Evolutionary conservation across 2,113 vertebrate genomes (phyloP).

Genomic region (Odocoileus hemionus): DNA sequence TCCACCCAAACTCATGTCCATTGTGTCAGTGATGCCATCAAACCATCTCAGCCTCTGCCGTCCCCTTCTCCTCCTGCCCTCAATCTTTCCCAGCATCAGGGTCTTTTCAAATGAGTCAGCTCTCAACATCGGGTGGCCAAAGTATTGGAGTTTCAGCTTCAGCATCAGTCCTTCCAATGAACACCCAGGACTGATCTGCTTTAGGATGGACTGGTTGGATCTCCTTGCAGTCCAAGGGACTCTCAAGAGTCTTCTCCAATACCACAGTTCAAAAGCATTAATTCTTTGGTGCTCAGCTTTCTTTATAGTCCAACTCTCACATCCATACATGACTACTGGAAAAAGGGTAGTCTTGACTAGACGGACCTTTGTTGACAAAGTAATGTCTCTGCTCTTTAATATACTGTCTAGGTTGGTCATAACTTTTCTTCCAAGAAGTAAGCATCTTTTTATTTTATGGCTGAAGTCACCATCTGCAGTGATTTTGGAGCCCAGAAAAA

Average conservation of each 20-base stretch:
- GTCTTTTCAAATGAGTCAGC: neutral
- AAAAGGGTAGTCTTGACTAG: neutral
- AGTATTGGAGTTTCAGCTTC: neutral
- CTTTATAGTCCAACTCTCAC: neutral
- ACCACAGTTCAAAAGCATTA: neutral
- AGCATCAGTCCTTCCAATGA: neutral
- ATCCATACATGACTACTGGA: neutral
- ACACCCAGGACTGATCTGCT: neutral
- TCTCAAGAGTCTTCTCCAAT: neutral
- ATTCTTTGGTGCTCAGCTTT: accelerated
- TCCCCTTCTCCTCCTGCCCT: neutral
- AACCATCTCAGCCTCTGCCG: neutral
- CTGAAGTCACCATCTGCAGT: neutral
- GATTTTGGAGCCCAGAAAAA: neutral
- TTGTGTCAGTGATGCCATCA: neutral
- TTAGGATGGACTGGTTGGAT: neutral
- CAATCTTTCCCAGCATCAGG: neutral
- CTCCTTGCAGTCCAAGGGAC: neutral
- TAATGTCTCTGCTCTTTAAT: neutral
- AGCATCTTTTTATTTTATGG: neutral
- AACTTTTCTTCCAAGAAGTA: neutral
- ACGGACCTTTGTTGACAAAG: accelerated
- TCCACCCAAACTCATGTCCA: neutral
- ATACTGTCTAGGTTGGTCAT: neutral
- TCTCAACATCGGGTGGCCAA: neutral